Percentiles rank a stretch among this genome's conserved stretches.
Conservation (phyloP, 2,888 invertebrate species). For the Phalera bucephala region DNA sequence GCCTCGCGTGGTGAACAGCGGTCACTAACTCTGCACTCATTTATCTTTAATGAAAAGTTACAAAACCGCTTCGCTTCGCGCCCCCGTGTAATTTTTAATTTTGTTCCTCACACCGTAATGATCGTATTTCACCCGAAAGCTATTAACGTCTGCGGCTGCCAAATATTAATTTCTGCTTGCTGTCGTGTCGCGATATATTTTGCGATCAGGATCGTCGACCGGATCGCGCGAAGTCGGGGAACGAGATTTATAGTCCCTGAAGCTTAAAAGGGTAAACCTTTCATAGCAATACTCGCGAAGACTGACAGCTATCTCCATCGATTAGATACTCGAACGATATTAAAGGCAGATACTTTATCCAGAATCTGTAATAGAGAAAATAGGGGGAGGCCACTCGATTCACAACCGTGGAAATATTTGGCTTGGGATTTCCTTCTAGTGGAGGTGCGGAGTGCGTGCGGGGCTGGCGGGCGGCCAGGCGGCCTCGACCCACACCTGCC, state of each 20-base stretch:
- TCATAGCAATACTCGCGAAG: too few species aligned
- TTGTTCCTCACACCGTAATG: background rate
- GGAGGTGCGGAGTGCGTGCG: too few species aligned
- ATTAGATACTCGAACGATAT: too few species aligned
- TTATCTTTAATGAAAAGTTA: constrained; percentile 10
- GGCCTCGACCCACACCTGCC: background rate
- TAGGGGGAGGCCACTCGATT: too few species aligned
- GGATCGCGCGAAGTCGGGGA: too few species aligned
- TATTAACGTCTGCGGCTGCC: background rate
- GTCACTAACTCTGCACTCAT: constrained; percentile 2
- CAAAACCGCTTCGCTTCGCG: background rate
- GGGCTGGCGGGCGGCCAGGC: background rate
- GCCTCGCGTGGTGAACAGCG: constrained; percentile 9
- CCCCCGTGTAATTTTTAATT: background rate
- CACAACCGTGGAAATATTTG: too few species aligned
- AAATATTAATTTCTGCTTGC: background rate
- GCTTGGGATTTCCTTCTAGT: too few species aligned
- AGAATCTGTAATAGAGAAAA: too few species aligned
- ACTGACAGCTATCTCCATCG: too few species aligned
- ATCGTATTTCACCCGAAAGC: background rate
- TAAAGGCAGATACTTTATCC: too few species aligned
- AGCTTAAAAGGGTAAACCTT: too few species aligned
- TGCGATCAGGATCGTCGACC: background rate
- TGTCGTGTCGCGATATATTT: background rate
- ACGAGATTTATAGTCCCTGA: too few species aligned